Conservation (phyloP, 2,113 vertebrate species). For the Notothenia coriiceps region DNA sequence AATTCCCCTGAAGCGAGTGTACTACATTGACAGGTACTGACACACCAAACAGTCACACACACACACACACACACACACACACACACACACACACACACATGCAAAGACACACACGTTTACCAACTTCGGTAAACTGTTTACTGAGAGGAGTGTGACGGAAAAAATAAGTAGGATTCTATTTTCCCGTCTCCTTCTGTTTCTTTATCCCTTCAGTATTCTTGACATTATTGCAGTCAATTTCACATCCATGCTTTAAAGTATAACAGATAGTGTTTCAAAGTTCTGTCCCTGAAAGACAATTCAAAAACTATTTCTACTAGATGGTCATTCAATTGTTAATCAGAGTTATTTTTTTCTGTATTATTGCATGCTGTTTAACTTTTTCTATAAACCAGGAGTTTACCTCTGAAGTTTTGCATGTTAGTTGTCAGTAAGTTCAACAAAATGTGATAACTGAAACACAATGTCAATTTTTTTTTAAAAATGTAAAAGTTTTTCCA, state of each 20-base stretch:
- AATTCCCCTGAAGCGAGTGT: slow-evolving; percentile 69
- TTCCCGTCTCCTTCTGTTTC: not conserved
- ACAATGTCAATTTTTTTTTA: no score
- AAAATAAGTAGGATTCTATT: slow-evolving; percentile 16
- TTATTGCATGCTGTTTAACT: not conserved
- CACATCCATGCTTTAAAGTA: not conserved
- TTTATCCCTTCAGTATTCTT: not conserved
- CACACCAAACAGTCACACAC: slow-evolving; percentile 59
- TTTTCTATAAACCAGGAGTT: no score
- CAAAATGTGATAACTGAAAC: no score
- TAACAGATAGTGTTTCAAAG: not conserved
- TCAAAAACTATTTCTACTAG: not conserved
- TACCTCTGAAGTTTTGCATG: not conserved
- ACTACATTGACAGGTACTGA: slow-evolving; percentile 81
- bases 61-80: slow-evolving; percentile 39
- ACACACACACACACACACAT: slow-evolving; percentile 14
- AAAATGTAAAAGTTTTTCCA: no score
- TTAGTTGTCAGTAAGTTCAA: not conserved
- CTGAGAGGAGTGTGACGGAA: slow-evolving; percentile 29
- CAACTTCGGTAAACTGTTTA: slow-evolving; percentile 43
- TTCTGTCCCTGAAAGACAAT: not conserved
- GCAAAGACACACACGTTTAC: slow-evolving; percentile 4
- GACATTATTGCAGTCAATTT: not conserved
- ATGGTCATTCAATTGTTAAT: not conserved
- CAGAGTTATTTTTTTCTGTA: not conserved